Conservation (phyloP, 2,113 vertebrate genomes). For the Dicrurus megarhynchus region DNA sequence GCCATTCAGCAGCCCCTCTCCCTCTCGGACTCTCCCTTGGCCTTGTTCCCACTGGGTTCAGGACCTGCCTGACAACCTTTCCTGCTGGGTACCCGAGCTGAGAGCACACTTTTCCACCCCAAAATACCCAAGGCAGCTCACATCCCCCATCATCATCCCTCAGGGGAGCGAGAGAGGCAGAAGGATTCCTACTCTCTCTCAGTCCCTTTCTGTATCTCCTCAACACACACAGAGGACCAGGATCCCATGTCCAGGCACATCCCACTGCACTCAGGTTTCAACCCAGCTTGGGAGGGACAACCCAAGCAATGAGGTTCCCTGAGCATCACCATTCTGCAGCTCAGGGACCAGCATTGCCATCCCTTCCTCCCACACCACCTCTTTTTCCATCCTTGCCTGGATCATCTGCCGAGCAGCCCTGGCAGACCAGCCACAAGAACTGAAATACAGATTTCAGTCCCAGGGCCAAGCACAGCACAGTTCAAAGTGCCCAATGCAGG, state of each 20-base stretch:
- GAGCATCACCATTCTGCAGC: background rate
- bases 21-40: background rate
- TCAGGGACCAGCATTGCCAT: background rate
- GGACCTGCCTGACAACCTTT: background rate
- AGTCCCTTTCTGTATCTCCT: background rate
- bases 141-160: background rate
- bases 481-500: background rate
- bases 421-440: background rate
- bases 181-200: background rate
- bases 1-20: background rate
- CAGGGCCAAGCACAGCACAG: background rate
- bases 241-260: background rate
- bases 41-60: background rate
- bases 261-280: background rate
- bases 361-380: background rate
- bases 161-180: rapidly evolving
- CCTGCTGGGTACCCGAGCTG: background rate
- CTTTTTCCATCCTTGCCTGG: background rate
- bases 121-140: background rate
- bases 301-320: background rate
- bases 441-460: background rate
- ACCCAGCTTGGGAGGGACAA: background rate
- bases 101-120: background rate
- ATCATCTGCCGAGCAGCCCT: background rate
- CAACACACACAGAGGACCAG: background rate